Evolutionary conservation across 2,888 invertebrate genomes (phyloP), one percentile per base, ranked within the genome.

Genomic region (Zaprionus lineosus): DNA sequence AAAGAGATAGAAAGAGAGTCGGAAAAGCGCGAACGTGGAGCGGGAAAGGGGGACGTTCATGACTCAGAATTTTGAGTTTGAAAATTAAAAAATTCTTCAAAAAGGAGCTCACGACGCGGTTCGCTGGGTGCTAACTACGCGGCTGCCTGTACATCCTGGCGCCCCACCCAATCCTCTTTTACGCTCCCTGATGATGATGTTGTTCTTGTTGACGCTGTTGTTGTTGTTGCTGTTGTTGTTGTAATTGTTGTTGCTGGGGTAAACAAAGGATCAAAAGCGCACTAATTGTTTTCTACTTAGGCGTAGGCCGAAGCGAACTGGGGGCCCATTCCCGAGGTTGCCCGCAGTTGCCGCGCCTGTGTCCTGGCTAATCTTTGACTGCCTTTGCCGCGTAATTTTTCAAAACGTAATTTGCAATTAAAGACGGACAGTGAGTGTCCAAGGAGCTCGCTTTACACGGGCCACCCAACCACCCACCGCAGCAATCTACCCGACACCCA

Each of bases 221-320:
- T 40, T 24, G 24, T 28, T 12, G 28, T 18, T 24, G 26, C 8
- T 15, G 11, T 18, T 40, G 57, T 8, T 53, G 28, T 6, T 64
- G 43, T 4, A 52, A 36, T 12, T 53, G 29, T 59, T 81, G 71
- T 76, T 81, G 81, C 73, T 83, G 71, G 77, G 84, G 78, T 77
- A 77, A 87, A 87, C 84, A 87, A 87, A 87, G 87, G 84, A 86
- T 87, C 86, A 87, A 87, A 87, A 84, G 77, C 75, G 72, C 68
- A 82, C 83, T 86, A 86, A 87, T 87, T 87, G 87, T 86, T 86
- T 86, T 84, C 77, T 78, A 74, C 81, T 82, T 84, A 75, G 60
- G 68, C 75, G 47, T 71, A 57, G 71, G 59, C 50, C 43, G 44
- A 1, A 24, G 39, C 52, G 26, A 58, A 50, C 31, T 36, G 48